These are phyloP conservation scores for Marronus borbonicus DNA, from an alignment of 2,888 invertebrate species.

Conservation along the genomic window DNA sequence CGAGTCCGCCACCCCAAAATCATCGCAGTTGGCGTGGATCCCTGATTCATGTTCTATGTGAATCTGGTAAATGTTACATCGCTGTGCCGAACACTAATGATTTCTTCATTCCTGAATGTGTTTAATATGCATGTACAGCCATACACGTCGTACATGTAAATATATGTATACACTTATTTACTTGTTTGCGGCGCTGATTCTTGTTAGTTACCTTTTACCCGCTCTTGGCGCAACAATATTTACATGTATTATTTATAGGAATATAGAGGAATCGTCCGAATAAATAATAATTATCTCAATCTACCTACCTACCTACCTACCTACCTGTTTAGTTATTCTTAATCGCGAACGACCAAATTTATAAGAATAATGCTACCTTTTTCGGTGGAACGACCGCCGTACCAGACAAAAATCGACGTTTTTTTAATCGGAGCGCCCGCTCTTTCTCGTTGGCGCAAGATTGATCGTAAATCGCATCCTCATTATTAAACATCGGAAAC, in stretches of 20 bases:
- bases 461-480: conserved; percentile 24
- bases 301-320: conserved; percentile 13
- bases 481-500: conserved; percentile 31
- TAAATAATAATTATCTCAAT: conserved; percentile 52
- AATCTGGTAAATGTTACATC: too few species aligned
- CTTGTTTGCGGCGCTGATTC: too few species aligned
- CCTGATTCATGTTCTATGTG: too few species aligned
- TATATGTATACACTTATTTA: too few species aligned
- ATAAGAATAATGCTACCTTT: conserved; percentile 43
- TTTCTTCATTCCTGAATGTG: too few species aligned
- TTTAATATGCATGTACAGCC: too few species aligned
- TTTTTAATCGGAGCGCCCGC: conserved; percentile 16
- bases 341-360: conserved; percentile 25
- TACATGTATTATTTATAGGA: conserved; percentile 55
- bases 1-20: too few species aligned
- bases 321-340: conserved; percentile 46
- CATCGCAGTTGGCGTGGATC: too few species aligned
- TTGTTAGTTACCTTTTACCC: neutral
- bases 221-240: neutral
- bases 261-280: conserved; percentile 54
- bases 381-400: conserved; percentile 5
- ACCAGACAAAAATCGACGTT: conserved; percentile 2
- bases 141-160: too few species aligned
- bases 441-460: too few species aligned
- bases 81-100: neutral